Evolutionary conservation across 2,113 vertebrate genomes (phyloP), one percentile per base, ranked within the genome.

Genomic region (Oncorhynchus keta): DNA sequence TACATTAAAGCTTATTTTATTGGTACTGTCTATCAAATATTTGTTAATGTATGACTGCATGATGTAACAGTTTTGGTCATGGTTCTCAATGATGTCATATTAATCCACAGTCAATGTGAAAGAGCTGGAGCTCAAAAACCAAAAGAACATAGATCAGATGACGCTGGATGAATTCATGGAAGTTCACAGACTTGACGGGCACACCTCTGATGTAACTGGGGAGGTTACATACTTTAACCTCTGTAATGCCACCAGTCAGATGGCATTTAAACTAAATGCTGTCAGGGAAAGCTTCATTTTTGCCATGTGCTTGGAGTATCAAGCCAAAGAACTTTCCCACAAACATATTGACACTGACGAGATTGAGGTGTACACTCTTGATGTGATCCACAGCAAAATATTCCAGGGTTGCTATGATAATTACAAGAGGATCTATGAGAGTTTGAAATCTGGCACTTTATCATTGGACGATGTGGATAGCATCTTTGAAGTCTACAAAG

Each of bases 251-350:
- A 49, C 94, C 0, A 90, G 79, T 35, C 0, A 79, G 0, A 95
- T 94, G 92, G 94, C 90, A 74, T 0, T 0, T 0, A 0, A 77
- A 95, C 0, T 68, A 92, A 76, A 39, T 0, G 0, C 6, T 22
- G 90, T 94, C 1, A 93, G 83, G 4, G 91, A 95, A 1, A 96
- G 97, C 79, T 79, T 89, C 67, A 45, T 96, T 82, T 95, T 99
- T 81, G 88, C 85, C 75, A 39, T 84, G 55, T 94, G 94, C 69
- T 99, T 96, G 97, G 80, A 92, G 7, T 82, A 90, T 14, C 74
- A 82, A 2, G 94, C 94, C 0, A 30, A 72, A 77, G 1, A 8
- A 66, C 61, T 32, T 1, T 75, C 13, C 74, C 74, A 79, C 73
- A 77, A 83, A 2, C 74, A 73, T 7, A 1, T 22, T 3, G 71